Conservation (phyloP, 2,113 vertebrate species). For the Sturnus vulgaris region DNA sequence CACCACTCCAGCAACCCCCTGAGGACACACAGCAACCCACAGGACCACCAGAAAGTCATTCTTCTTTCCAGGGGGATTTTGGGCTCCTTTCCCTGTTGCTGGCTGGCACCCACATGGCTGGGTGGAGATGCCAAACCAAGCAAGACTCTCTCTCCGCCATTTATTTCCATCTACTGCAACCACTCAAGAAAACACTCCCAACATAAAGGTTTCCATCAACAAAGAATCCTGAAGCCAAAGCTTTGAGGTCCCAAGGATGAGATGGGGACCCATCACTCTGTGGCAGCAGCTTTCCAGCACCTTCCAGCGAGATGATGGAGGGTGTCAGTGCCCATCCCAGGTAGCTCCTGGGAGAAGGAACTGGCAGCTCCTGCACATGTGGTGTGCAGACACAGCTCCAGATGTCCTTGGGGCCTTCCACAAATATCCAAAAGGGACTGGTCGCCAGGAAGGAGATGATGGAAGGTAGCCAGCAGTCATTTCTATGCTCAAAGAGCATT, state of each 20-base stretch:
- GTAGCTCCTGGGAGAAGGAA: not conserved
- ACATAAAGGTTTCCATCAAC: not conserved
- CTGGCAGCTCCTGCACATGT: not conserved
- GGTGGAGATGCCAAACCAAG: not conserved
- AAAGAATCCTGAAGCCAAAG: not conserved
- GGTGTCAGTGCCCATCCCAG: not conserved
- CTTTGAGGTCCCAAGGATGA: not conserved
- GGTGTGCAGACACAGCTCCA: constrained; percentile 16
- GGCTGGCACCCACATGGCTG: not conserved
- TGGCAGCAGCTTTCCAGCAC: not conserved
- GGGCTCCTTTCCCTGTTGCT: not conserved
- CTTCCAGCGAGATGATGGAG: not conserved
- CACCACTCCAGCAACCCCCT: not conserved
- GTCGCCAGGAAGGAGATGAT: constrained; percentile 31
- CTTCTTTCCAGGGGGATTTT: not conserved
- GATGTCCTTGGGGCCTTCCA: constrained; percentile 32
- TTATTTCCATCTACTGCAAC: not conserved
- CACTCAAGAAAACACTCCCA: not conserved
- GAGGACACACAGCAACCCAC: not conserved
- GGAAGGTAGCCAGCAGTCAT: constrained; percentile 37
- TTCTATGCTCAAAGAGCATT: constrained; percentile 2
- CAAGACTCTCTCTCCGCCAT: not conserved
- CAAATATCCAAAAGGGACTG: constrained; percentile 32
- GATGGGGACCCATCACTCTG: not conserved
- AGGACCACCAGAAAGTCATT: not conserved